Percentiles rank a stretch among this genome's conserved stretches.
phyloP scores from a whole-genome alignment of 2,113 vertebrate species.

The Catagonus wagneri region DNA sequence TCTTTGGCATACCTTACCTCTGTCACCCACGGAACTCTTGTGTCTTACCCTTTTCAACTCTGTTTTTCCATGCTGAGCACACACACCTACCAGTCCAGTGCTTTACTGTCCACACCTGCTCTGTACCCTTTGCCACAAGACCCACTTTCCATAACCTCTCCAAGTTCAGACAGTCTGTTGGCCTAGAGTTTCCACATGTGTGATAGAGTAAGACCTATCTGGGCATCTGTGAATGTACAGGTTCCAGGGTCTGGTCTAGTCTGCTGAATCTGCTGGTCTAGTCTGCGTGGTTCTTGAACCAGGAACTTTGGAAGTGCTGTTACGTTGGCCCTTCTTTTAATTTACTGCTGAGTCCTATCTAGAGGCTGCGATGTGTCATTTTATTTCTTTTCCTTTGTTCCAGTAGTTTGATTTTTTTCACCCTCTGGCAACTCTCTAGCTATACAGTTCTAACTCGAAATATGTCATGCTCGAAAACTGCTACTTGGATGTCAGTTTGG shows the following conservation, averaged over 20 bases:
- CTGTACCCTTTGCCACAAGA: background rate
- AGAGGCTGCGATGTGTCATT: too few relatives aligned
- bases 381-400: background rate
- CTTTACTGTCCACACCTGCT: too few relatives aligned
- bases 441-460: background rate
- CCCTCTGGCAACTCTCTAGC: background rate
- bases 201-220: rapidly evolving
- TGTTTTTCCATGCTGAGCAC: background rate
- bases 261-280: too few relatives aligned
- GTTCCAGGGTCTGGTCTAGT: background rate
- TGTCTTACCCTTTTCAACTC: background rate
- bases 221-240: background rate
- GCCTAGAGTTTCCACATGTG: background rate
- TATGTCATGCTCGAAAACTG: background rate
- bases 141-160: background rate
- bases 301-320: background rate
- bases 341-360: background rate
- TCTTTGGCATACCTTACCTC: too few relatives aligned
- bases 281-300: rapidly evolving
- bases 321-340: too few relatives aligned
- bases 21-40: background rate
- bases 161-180: background rate
- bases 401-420: background rate
- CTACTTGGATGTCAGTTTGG: background rate
- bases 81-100: background rate